Evolutionary conservation across 2,888 invertebrate genomes (phyloP).

Genomic region (Notodromas monacha): DNA sequence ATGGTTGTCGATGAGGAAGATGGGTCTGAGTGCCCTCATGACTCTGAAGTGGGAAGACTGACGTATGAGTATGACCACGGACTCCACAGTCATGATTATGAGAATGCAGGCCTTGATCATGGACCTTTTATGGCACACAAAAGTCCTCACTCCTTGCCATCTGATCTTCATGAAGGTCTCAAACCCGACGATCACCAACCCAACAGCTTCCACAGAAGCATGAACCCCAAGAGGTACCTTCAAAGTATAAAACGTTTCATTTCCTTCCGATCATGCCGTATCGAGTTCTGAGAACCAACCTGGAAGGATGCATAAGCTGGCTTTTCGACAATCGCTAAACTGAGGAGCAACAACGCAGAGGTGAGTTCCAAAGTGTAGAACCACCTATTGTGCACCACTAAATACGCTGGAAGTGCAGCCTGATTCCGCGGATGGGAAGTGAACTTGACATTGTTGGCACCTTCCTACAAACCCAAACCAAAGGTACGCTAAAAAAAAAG

Average conservation of each 20-base stretch:
- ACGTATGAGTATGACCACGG: slow-evolving; percentile 38
- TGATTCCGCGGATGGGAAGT: slow-evolving; percentile 52
- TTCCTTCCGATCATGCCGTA: too few relatives aligned
- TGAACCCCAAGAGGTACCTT: slow-evolving; percentile 43
- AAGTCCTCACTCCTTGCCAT: slow-evolving; percentile 56
- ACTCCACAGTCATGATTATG: slow-evolving; percentile 45
- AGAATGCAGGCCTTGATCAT: slow-evolving; percentile 46
- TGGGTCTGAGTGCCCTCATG: slow-evolving; percentile 52
- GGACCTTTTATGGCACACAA: slow-evolving; percentile 47
- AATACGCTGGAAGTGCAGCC: slow-evolving; percentile 48
- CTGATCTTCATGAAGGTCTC: slow-evolving; percentile 43
- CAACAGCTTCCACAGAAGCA: slow-evolving; percentile 41
- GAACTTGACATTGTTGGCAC: slow-evolving; percentile 62
- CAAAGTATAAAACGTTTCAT: slow-evolving; percentile 11
- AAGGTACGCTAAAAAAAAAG: too few relatives aligned
- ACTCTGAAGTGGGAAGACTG: slow-evolving; percentile 56
- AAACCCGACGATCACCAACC: slow-evolving; percentile 36
- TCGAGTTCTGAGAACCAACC: too few relatives aligned
- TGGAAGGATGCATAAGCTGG: slow-evolving; percentile 39
- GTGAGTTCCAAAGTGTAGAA: slow-evolving; percentile 46
- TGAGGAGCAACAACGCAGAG: slow-evolving; percentile 35
- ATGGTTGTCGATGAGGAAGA: slow-evolving; percentile 53
- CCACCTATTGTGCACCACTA: slow-evolving; percentile 54
- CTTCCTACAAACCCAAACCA: too few relatives aligned
- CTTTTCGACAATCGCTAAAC: slow-evolving; percentile 41